Evolutionary conservation across 1,140 invertebrate species (phyloP).

Genomic region (Drosophila murphyi): DNA sequence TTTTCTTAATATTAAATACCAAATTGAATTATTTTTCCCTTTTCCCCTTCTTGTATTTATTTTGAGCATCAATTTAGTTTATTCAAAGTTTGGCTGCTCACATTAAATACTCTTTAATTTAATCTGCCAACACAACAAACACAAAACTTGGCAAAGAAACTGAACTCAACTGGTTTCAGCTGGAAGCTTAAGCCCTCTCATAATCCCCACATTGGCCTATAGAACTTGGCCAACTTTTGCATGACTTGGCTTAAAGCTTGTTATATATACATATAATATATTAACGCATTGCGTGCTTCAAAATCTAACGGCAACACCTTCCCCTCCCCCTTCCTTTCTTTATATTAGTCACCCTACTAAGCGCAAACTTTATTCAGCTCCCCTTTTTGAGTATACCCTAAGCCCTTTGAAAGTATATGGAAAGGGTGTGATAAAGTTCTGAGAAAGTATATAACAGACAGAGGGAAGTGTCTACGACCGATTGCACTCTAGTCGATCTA

Average conservation of each 20-base stretch:
- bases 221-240: constrained; percentile 30
- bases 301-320: not conserved
- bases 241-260: constrained; percentile 11
- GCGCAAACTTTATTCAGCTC: constrained; percentile 52
- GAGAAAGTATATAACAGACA: not conserved
- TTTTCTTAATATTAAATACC: not conserved
- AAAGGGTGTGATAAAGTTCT: constrained; percentile 23
- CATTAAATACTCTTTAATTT: constrained; percentile 66
- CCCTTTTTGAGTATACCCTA: too few species aligned
- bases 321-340: constrained; percentile 1
- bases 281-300: constrained; percentile 37
- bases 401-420: too few species aligned
- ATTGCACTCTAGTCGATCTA: too few species aligned
- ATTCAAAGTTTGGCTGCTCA: constrained; percentile 3
- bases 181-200: not conserved
- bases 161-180: not conserved
- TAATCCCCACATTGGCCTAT: constrained; percentile 22
- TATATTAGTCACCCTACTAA: constrained; percentile 16
- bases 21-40: constrained; percentile 5
- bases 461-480: too few species aligned
- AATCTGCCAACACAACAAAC: constrained; percentile 42
- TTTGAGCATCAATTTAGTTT: not conserved
- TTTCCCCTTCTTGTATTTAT: not conserved
- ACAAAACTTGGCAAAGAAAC: too few species aligned
- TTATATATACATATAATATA: not conserved